phyloP scores from a whole-genome alignment of 1,140 invertebrate genomes.

The Aphaenogaster rudis region DNA sequence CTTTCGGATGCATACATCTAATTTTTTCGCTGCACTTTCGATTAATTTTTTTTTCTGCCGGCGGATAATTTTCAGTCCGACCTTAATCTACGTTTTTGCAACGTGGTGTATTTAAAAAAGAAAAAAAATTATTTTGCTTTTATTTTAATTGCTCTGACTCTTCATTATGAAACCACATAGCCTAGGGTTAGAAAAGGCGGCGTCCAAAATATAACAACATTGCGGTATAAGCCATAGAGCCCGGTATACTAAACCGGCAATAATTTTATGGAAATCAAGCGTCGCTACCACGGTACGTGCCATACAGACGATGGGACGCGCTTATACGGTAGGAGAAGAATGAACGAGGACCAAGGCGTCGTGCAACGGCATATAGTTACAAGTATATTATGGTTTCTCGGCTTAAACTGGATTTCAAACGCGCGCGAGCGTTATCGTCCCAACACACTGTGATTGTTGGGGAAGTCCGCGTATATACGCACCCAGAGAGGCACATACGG shows the following conservation, averaged over 20 bases:
- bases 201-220: conserved; percentile 26
- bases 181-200: conserved; percentile 4
- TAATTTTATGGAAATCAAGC: conserved; percentile 68
- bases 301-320: conserved; percentile 29
- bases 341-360: conserved; percentile 49
- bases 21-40: conserved; percentile 19
- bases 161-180: not conserved
- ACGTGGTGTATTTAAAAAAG: not conserved
- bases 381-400: conserved; percentile 67
- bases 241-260: conserved; percentile 24
- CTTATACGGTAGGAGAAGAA: conserved; percentile 49
- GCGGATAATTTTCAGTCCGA: conserved; percentile 1
- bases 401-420: conserved; percentile 72
- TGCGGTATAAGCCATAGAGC: conserved; percentile 16
- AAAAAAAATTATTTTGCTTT: not conserved
- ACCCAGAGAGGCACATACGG: conserved; percentile 27
- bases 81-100: not conserved
- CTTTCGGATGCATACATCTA: conserved; percentile 13
- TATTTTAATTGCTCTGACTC: not conserved
- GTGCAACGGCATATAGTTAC: conserved; percentile 61
- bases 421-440: conserved; percentile 71
- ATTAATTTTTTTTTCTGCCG: conserved; percentile 12
- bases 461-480: conserved; percentile 44
- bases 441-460: conserved; percentile 67
- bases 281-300: conserved; percentile 53